These are phyloP conservation scores for Syritta pipiens DNA, from an alignment of 2,888 invertebrate species.

Conservation along the genomic window DNA sequence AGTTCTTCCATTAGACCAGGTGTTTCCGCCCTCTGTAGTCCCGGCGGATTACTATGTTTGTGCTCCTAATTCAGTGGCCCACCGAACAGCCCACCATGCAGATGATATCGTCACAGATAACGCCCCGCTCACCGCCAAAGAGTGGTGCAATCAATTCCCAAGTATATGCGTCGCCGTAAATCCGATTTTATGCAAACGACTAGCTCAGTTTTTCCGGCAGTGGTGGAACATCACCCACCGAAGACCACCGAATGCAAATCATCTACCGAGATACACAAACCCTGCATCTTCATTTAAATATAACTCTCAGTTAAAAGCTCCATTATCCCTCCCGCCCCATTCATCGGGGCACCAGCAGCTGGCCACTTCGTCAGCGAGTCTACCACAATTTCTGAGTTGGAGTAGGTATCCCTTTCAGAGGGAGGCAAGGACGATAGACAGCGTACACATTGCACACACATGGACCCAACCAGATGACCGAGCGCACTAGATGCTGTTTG, in stretches of 20 bases:
- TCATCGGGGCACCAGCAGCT: conserved; percentile 10
- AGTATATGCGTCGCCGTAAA: conserved; percentile 20
- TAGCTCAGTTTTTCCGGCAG: conserved; percentile 7
- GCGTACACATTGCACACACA: conserved; percentile 1
- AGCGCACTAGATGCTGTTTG: conserved; percentile 11
- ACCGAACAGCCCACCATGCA: conserved; percentile 7
- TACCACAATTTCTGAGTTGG: conserved; percentile 25
- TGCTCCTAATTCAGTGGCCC: conserved; percentile 14
- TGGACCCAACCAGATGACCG: neutral
- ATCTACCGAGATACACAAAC: neutral
- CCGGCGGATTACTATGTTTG: conserved; percentile 1
- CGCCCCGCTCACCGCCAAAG: conserved; percentile 11
- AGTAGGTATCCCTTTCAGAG: conserved; percentile 18
- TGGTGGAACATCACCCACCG: neutral
- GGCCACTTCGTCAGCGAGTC: conserved; percentile 24
- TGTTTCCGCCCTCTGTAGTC: neutral
- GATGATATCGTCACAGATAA: neutral
- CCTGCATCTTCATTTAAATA: conserved; percentile 33
- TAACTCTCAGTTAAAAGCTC: conserved; percentile 22
- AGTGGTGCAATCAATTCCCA: conserved; percentile 33
- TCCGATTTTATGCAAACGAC: conserved; percentile 46
- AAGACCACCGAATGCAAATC: conserved; percentile 28
- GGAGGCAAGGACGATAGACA: too few species aligned
- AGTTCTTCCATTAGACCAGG: too few species aligned
- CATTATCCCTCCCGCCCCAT: conserved; percentile 4